Evolutionary conservation across 2,113 vertebrate genomes (phyloP).

Genomic region (Motacilla alba): DNA sequence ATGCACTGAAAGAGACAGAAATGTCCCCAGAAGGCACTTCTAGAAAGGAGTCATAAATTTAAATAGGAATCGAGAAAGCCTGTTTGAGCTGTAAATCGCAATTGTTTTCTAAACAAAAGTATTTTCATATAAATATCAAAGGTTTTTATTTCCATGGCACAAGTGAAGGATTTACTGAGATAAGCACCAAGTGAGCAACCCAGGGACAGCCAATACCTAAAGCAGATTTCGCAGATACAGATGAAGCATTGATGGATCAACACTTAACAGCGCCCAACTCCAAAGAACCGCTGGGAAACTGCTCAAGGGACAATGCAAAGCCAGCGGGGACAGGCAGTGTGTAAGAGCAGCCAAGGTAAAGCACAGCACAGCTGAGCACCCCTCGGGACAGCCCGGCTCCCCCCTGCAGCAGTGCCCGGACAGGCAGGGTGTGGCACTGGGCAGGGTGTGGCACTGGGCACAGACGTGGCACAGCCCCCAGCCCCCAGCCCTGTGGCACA

Average conservation of each 20-base stretch:
- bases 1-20: not conserved
- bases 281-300: not conserved
- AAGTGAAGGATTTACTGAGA: not conserved
- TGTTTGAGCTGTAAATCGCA: not conserved
- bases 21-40: not conserved
- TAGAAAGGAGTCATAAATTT: constrained; percentile 7
- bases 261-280: not conserved
- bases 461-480: not conserved
- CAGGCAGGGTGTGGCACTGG: not conserved
- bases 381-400: rapidly evolving
- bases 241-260: not conserved
- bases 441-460: not conserved
- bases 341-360: rapidly evolving
- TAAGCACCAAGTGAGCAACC: not conserved
- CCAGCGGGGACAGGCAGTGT: not conserved
- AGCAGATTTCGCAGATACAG: not conserved
- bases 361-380: rapidly evolving
- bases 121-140: not conserved
- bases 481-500: not conserved
- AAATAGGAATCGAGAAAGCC: not conserved
- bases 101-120: not conserved
- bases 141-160: not conserved
- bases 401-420: not conserved
- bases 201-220: not conserved
- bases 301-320: rapidly evolving